These are phyloP conservation scores for Cotesia chilonis DNA, from an alignment of 1,140 invertebrate genomes.

Conservation along the genomic window DNA sequence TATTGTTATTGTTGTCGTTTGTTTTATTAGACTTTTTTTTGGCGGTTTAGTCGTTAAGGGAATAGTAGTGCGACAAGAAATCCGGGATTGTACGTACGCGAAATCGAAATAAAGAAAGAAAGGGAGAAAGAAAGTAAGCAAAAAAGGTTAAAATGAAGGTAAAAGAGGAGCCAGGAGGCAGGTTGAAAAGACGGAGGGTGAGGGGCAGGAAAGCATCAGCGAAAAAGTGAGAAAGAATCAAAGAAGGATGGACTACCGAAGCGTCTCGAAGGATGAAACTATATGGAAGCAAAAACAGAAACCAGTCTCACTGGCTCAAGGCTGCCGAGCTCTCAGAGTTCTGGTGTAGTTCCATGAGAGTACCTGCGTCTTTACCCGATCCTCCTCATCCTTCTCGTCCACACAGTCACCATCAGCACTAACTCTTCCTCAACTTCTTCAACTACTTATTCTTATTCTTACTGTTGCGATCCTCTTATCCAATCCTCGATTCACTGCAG, in stretches of 20 bases:
- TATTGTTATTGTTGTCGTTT: not conserved
- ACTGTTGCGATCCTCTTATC: slow-evolving; percentile 27
- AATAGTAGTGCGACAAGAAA: slow-evolving; percentile 17
- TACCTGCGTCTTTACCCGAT: slow-evolving; percentile 43
- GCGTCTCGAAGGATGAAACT: slow-evolving; percentile 62
- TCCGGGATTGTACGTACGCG: slow-evolving; percentile 29
- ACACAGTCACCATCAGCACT: slow-evolving; percentile 10
- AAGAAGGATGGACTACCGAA: slow-evolving; percentile 61
- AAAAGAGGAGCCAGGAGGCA: slow-evolving; percentile 30
- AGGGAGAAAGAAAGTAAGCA: slow-evolving; percentile 44
- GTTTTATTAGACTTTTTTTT: not conserved
- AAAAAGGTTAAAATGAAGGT: slow-evolving; percentile 31
- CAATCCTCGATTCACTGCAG: slow-evolving; percentile 9
- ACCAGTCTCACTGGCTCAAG: slow-evolving; percentile 67
- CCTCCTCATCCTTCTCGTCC: slow-evolving; percentile 4
- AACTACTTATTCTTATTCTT: slow-evolving; percentile 43
- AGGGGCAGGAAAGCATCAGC: slow-evolving; percentile 22
- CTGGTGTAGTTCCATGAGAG: slow-evolving; percentile 37
- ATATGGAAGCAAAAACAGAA: slow-evolving; percentile 67
- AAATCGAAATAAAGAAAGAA: slow-evolving; percentile 43
- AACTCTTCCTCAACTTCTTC: slow-evolving; percentile 31
- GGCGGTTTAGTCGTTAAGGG: not conserved
- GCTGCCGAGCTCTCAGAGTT: slow-evolving; percentile 52
- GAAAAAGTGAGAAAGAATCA: slow-evolving; percentile 45
- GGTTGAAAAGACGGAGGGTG: slow-evolving; percentile 7